These are phyloP conservation scores for Serranus cabrilla DNA, from an alignment of 2,797 vertebrate species.

Conservation along the genomic window DNA sequence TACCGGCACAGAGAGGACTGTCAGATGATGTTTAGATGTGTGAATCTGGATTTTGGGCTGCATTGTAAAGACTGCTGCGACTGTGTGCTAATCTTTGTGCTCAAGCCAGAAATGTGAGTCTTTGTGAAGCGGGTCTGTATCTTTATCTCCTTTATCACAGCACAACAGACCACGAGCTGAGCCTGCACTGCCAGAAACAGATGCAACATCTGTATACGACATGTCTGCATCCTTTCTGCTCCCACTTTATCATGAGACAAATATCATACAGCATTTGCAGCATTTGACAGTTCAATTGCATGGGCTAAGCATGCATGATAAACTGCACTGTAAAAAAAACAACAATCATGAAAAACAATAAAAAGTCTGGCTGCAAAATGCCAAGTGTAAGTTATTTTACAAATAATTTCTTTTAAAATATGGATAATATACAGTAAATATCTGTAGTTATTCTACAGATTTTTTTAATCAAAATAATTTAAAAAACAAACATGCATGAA, in stretches of 20 bases:
- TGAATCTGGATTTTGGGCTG: constrained; percentile 22
- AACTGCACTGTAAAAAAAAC: background rate
- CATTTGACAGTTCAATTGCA: constrained; percentile 27
- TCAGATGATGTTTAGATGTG: constrained; percentile 26
- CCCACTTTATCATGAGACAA: constrained; percentile 19
- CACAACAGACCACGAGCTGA: constrained; percentile 57
- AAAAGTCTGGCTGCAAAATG: too few relatives aligned
- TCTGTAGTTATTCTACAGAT: background rate
- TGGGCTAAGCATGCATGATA: constrained; percentile 5
- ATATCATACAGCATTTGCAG: constrained; percentile 18
- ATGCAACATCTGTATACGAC: constrained; percentile 40
- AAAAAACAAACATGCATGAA: too few relatives aligned
- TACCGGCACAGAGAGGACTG: background rate
- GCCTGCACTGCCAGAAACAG: constrained; percentile 33
- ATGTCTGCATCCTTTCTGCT: constrained; percentile 18
- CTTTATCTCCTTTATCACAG: constrained; percentile 70
- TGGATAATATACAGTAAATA: too few relatives aligned
- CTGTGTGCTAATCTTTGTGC: constrained; percentile 49
- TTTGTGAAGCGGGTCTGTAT: constrained; percentile 49
- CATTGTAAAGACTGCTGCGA: constrained; percentile 18
- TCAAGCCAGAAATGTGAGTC: constrained; percentile 44
- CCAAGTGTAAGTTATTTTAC: too few relatives aligned
- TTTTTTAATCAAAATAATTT: too few relatives aligned
- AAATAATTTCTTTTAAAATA: too few relatives aligned
- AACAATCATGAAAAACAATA: too few relatives aligned